Conservation (phyloP, 2,797 vertebrate genomes). For the Varecia variegata region DNA sequence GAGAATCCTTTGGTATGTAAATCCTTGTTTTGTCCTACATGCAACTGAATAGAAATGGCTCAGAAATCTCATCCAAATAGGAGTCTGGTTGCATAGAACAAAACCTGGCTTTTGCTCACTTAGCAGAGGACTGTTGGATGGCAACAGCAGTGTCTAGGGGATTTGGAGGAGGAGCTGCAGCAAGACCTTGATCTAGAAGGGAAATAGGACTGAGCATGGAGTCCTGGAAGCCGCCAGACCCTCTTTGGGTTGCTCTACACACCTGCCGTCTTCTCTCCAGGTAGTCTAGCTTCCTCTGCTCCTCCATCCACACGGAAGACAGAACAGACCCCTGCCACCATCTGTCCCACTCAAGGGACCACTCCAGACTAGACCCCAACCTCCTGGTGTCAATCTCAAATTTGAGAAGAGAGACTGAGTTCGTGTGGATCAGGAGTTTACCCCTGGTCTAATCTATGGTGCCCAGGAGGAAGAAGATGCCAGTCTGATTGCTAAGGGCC, state of each 20-base stretch:
- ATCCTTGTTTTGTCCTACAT: neutral
- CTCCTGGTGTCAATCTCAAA: neutral
- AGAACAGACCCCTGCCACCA: fast-evolving
- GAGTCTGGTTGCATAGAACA: neutral
- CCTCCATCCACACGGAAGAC: fast-evolving
- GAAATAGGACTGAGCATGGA: fast-evolving
- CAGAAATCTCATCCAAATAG: neutral
- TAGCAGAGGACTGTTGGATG: neutral
- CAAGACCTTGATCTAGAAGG: neutral
- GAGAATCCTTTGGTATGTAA: neutral
- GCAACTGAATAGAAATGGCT: neutral
- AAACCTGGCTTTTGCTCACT: neutral
- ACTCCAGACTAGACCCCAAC: too few relatives aligned
- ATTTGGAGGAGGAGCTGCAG: neutral
- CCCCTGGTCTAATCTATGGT: neutral
- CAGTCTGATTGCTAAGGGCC: neutral
- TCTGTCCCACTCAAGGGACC: neutral
- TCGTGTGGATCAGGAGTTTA: neutral
- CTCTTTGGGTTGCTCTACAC: neutral
- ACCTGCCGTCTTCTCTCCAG: neutral
- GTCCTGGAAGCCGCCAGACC: neutral
- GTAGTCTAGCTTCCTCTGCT: neutral
- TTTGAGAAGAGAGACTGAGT: neutral
- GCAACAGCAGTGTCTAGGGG: fast-evolving
- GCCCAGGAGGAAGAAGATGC: neutral